phyloP scores from a whole-genome alignment of 2,797 vertebrate genomes.

The Galagoides demidoff region DNA sequence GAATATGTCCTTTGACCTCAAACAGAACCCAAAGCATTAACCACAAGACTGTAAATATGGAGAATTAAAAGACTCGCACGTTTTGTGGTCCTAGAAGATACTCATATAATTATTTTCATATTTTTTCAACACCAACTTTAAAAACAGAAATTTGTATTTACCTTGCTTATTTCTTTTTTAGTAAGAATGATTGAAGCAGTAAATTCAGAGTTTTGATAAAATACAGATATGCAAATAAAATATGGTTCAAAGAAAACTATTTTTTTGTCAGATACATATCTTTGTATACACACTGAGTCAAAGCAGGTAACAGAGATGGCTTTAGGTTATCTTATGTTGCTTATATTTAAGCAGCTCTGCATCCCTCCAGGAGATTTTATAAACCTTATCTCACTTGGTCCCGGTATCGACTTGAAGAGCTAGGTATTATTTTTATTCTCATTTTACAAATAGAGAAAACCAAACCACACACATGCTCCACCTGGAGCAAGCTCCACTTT shows the following conservation, averaged over 20 bases:
- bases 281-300: background rate
- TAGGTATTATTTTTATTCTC: background rate
- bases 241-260: background rate
- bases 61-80: background rate
- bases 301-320: background rate
- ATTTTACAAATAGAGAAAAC: background rate
- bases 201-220: conserved; percentile 28
- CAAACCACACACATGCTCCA: background rate
- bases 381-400: background rate
- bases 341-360: background rate
- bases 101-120: background rate
- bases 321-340: background rate
- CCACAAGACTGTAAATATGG: background rate
- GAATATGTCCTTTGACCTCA: background rate
- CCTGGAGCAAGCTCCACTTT: background rate
- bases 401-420: background rate
- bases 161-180: background rate
- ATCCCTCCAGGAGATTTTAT: background rate
- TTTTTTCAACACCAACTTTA: background rate
- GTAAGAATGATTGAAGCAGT: background rate
- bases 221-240: background rate
- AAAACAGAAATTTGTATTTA: conserved; percentile 1
- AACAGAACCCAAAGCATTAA: background rate
- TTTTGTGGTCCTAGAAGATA: background rate
- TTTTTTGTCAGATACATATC: background rate